phyloP scores from a whole-genome alignment of 2,888 invertebrate genomes.

The Drosophila neoperkinsi region DNA sequence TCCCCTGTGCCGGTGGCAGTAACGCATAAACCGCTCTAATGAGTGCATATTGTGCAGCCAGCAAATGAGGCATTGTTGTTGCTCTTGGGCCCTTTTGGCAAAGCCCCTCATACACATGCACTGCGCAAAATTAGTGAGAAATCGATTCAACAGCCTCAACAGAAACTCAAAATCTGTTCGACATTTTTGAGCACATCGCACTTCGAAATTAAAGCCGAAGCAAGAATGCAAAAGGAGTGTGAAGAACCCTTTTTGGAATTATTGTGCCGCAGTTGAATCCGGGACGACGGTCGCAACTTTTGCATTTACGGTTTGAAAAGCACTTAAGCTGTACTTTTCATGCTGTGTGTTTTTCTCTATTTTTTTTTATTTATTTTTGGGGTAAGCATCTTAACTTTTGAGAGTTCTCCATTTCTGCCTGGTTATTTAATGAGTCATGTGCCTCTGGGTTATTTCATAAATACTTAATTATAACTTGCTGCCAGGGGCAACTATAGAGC shows the following conservation, averaged over 20 bases:
- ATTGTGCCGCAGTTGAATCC: slow-evolving; percentile 20
- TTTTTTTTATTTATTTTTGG: background rate
- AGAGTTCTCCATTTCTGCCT: slow-evolving; percentile 2
- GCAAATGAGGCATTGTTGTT: slow-evolving; percentile 58
- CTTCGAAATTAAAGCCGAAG: slow-evolving; percentile 24
- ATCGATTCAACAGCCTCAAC: slow-evolving; percentile 44
- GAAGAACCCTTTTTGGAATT: slow-evolving; percentile 36
- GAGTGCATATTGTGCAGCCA: slow-evolving; percentile 70
- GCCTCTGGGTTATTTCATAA: slow-evolving; percentile 44
- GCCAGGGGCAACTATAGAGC: slow-evolving; percentile 18
- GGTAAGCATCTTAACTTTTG: slow-evolving; percentile 56
- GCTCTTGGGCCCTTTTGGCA: background rate
- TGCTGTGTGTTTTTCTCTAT: slow-evolving; percentile 12
- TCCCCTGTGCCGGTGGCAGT: slow-evolving; percentile 27
- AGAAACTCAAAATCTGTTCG: slow-evolving; percentile 4
- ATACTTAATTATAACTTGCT: slow-evolving; percentile 58
- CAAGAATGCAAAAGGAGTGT: background rate
- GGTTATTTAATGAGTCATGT: slow-evolving; percentile 50
- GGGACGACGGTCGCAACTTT: slow-evolving; percentile 1
- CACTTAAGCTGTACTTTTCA: slow-evolving; percentile 59
- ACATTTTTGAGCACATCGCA: slow-evolving; percentile 26
- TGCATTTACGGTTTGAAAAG: slow-evolving; percentile 37
- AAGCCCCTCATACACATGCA: background rate
- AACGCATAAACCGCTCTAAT: slow-evolving; percentile 62
- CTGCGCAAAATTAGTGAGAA: slow-evolving; percentile 23